Evolutionary conservation across 2,888 invertebrate genomes (phyloP).

Genomic region (Thereva nobilitata): DNA sequence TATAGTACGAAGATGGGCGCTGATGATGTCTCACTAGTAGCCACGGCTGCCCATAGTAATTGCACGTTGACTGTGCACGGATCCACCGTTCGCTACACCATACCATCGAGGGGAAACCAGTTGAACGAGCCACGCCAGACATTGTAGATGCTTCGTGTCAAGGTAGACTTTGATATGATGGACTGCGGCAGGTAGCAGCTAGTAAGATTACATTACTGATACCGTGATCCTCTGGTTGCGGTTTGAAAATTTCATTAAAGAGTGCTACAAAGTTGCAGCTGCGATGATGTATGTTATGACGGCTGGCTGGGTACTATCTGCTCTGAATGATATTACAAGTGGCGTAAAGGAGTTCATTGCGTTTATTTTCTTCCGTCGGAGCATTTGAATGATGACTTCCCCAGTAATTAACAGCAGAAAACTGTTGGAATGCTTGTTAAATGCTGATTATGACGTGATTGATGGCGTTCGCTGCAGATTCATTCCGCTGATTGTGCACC

Average conservation of each 20-base stretch:
- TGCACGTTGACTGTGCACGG: slow-evolving; percentile 9
- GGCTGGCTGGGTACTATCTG: not conserved
- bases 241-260: slow-evolving; percentile 23
- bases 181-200: slow-evolving; percentile 22
- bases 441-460: too few species aligned
- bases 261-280: not conserved
- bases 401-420: too few species aligned
- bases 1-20: slow-evolving; percentile 37
- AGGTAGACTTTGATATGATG: not conserved
- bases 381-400: not conserved
- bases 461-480: too few species aligned
- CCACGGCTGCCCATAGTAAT: not conserved
- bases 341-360: too few species aligned
- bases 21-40: slow-evolving; percentile 40
- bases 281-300: slow-evolving; percentile 17
- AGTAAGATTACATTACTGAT: slow-evolving; percentile 23
- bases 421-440: too few species aligned
- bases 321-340: too few species aligned
- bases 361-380: not conserved
- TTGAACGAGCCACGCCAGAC: not conserved
- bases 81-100: slow-evolving; percentile 11
- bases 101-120: slow-evolving; percentile 8
- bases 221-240: slow-evolving; percentile 10
- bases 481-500: too few species aligned
- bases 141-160: slow-evolving; percentile 1